These are phyloP conservation scores for Mythimna impura DNA, from an alignment of 2,888 invertebrate genomes.

Conservation along the genomic window DNA sequence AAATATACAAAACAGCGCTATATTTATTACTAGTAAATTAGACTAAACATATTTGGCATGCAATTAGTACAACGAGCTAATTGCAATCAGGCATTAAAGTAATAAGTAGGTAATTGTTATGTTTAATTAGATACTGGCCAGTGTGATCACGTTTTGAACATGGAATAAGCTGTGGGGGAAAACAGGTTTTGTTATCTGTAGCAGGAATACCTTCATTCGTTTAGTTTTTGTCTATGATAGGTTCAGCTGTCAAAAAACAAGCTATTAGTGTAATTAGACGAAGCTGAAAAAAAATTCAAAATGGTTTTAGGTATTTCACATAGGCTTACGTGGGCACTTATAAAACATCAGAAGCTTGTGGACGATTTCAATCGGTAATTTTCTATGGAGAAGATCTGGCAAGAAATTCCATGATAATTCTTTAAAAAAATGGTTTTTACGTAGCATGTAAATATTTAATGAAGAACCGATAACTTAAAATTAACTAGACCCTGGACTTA, in stretches of 20 bases:
- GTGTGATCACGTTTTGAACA: slow-evolving; percentile 23
- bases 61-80: slow-evolving; percentile 45
- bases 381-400: too few species aligned
- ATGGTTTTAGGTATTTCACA: too few species aligned
- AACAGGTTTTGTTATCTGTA: slow-evolving; percentile 6
- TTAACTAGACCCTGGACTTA: too few species aligned
- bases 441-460: too few species aligned
- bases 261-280: too few species aligned
- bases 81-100: slow-evolving; percentile 42
- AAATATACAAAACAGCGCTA: slow-evolving; percentile 31
- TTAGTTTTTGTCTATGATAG: not conserved
- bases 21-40: slow-evolving; percentile 53
- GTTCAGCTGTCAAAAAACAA: not conserved
- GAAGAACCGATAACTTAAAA: too few species aligned
- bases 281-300: not conserved
- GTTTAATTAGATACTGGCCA: slow-evolving; percentile 45
- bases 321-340: too few species aligned
- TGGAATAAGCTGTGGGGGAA: not conserved
- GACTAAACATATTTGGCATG: slow-evolving; percentile 49
- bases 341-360: too few species aligned
- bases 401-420: too few species aligned
- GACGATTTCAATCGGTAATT: too few species aligned
- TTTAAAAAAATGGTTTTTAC: too few species aligned
- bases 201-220: not conserved
- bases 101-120: slow-evolving; percentile 59